Evolutionary conservation across 53 echinoderm and acorn worm species (phyloP).

Genomic region (Astropecten irregularis): DNA sequence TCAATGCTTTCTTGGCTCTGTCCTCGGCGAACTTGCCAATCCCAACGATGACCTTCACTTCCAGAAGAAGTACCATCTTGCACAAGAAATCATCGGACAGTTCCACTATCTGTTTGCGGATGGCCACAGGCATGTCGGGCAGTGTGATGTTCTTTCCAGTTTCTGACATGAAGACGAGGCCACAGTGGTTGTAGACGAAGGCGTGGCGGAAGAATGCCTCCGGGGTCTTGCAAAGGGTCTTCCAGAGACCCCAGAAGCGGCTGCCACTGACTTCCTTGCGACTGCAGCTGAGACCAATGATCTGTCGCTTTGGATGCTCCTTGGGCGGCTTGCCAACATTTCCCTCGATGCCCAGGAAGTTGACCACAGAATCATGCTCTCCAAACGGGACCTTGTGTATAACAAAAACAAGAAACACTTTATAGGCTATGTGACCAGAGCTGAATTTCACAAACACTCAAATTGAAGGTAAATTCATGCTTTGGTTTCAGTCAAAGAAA

Average conservation of each 20-base stretch:
- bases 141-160: constrained; percentile 93
- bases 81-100: constrained; percentile 80
- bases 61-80: constrained; percentile 68
- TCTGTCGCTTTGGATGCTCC: constrained; percentile 92
- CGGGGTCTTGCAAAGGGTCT: constrained; percentile 84
- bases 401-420: not conserved
- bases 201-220: constrained; percentile 82
- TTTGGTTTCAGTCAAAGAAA: no score
- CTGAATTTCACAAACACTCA: not conserved
- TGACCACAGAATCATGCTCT: constrained; percentile 77
- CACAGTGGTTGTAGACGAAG: constrained; percentile 96
- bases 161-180: constrained; percentile 89
- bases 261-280: constrained; percentile 93
- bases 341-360: constrained; percentile 90
- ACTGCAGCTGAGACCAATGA: constrained; percentile 77
- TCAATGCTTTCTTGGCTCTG: constrained; percentile 71
- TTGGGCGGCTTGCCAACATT: constrained; percentile 87
- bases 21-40: constrained; percentile 92
- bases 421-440: not conserved
- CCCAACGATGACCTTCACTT: constrained; percentile 87
- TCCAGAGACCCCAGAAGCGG: constrained; percentile 95
- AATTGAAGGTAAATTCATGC: no score
- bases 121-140: constrained; percentile 61
- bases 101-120: constrained; percentile 70
- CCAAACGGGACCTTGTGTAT: constrained; percentile 90